phyloP scores from a whole-genome alignment of 1,140 invertebrate species.

The Papilio xuthus region DNA sequence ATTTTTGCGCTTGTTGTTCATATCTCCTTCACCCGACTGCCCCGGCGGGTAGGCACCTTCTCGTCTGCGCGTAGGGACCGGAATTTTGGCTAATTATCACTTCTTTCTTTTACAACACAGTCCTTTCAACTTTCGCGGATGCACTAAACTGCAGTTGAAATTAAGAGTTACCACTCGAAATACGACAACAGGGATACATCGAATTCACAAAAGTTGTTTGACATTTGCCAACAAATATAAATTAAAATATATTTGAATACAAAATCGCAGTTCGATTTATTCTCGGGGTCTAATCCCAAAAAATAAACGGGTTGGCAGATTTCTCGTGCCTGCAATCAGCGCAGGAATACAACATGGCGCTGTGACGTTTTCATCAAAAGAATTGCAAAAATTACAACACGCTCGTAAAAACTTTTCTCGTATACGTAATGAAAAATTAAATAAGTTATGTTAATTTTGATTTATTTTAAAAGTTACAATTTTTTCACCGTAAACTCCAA shows the following conservation, averaged over 20 bases:
- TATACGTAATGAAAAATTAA: conserved; percentile 53
- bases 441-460: conserved; percentile 56
- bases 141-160: conserved; percentile 81
- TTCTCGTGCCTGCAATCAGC: conserved; percentile 81
- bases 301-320: conserved; percentile 82
- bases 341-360: conserved; percentile 82
- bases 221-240: conserved; percentile 81
- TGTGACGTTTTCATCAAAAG: conserved; percentile 80
- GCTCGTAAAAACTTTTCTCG: conserved; percentile 47
- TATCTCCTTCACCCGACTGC: conserved; percentile 81
- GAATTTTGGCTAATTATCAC: conserved; percentile 84
- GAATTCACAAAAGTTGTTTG: conserved; percentile 75
- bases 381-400: conserved; percentile 71
- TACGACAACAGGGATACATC: conserved; percentile 77
- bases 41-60: conserved; percentile 83
- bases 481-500: conserved; percentile 55
- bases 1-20: conserved; percentile 83
- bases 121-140: conserved; percentile 82
- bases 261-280: conserved; percentile 81
- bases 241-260: conserved; percentile 81
- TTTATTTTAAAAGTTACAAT: conserved; percentile 53
- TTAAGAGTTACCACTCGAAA: conserved; percentile 78
- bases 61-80: conserved; percentile 84
- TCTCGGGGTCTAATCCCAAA: conserved; percentile 79
- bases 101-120: conserved; percentile 82